Conservation (phyloP, 1,140 invertebrate species). For the Daktulosphaira vitifoliae region DNA sequence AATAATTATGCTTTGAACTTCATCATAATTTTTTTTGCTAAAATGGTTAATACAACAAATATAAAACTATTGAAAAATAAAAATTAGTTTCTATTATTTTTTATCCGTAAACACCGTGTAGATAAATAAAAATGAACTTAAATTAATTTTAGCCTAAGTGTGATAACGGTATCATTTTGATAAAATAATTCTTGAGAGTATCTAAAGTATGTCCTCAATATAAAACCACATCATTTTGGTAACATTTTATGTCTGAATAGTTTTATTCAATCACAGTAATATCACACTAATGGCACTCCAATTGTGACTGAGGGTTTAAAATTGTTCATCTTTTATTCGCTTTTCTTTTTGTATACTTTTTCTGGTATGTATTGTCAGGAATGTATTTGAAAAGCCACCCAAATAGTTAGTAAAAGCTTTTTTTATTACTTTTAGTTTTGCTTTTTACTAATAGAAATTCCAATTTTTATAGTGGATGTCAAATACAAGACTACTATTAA, state of each 20-base stretch:
- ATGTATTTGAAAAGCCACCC: neutral
- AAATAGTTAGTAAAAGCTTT: conserved; percentile 30
- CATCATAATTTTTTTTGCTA: no score
- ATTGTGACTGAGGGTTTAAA: conserved; percentile 28
- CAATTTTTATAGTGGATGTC: neutral
- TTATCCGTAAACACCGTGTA: no score
- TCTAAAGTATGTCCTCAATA: neutral
- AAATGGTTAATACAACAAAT: no score
- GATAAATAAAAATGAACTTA: no score
- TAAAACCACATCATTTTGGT: conserved; percentile 21
- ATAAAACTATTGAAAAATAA: no score
- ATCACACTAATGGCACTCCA: conserved; percentile 28
- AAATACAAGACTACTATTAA: no score
- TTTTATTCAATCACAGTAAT: conserved; percentile 30
- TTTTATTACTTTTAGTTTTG: neutral
- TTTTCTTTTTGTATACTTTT: conserved; percentile 6
- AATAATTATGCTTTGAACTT: no score
- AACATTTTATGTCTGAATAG: conserved; percentile 20
- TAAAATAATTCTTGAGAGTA: neutral
- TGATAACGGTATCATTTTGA: no score
- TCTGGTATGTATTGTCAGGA: neutral
- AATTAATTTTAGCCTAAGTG: no score
- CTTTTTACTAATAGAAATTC: conserved; percentile 2
- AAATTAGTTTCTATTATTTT: no score
- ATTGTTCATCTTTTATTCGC: conserved; percentile 21